Percentiles rank a stretch among this genome's conserved stretches.
phyloP scores from a whole-genome alignment of 1,140 invertebrate genomes.

The Atta colombica region DNA sequence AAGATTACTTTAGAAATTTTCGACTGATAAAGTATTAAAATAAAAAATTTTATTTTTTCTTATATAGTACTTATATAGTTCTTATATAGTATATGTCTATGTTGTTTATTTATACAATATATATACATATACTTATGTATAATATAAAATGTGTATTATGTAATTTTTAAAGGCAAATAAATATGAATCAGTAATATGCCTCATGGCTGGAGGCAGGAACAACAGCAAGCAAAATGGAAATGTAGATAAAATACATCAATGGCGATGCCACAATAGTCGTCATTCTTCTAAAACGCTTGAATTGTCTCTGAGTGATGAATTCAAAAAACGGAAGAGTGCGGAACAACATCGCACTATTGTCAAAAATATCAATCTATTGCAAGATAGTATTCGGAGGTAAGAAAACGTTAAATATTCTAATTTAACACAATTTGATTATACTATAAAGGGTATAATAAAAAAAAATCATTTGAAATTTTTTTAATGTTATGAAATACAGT shows the following conservation, averaged over 20 bases:
- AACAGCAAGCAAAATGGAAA: conserved; percentile 82
- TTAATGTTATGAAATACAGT: neutral
- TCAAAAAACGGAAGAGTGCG: conserved; percentile 75
- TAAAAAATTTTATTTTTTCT: neutral
- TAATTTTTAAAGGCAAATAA: conserved; percentile 79
- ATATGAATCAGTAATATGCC: conserved; percentile 83
- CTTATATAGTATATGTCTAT: too few relatives aligned
- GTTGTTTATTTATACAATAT: too few relatives aligned
- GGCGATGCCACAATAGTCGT: conserved; percentile 73
- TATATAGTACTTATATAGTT: too few relatives aligned
- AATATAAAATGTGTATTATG: neutral
- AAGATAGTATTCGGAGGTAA: conserved; percentile 83
- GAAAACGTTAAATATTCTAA: neutral
- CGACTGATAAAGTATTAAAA: neutral
- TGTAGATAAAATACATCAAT: conserved; percentile 79
- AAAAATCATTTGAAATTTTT: neutral
- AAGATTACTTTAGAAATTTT: neutral
- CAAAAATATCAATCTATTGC: conserved; percentile 76
- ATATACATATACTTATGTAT: neutral
- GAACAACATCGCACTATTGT: conserved; percentile 76
- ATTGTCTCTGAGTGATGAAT: conserved; percentile 71
- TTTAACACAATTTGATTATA: conserved; percentile 27
- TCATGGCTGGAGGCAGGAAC: conserved; percentile 84
- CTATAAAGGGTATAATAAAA: neutral
- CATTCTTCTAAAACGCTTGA: conserved; percentile 69